Evolutionary conservation across 2,113 vertebrate genomes (phyloP), one percentile per base, ranked within the genome.

Genomic region (Heterochromis multidens): DNA sequence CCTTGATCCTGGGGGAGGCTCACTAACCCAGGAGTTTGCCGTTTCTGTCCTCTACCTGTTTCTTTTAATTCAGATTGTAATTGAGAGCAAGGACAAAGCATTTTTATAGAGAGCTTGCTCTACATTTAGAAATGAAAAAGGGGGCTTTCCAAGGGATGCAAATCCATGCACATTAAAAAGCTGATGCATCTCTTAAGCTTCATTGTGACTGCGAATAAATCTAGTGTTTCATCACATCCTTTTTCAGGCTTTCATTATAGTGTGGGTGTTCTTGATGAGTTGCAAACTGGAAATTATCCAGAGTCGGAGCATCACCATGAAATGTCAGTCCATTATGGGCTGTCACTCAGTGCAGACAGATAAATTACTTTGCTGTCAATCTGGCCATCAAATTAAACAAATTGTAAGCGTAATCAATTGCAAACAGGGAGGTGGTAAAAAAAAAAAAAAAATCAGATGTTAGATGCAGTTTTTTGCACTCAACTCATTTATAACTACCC

Each of bases 261-360:
- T 92, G 90, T 88, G 95, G 95, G 95, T 96, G 93, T 96, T 95
- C 96, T 94, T 97, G 96, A 97, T 97, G 96, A 97, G 97, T 94
- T 96, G 96, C 96, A 96, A 97, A 97, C 97, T 97, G 97, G 97
- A 98, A 97, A 97, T 96, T 95, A 97, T 96, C 96, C 96, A 87
- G 92, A 95, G 96, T 94, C 92, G 94, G 94, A 96, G 95, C 94
- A 89, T 95, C 95, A 95, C 88, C 91, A 94, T 93, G 82, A 96
- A 96, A 96, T 96, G 96, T 96, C 95, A 97, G 95, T 96, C 95
- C 93, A 96, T 98, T 96, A 96, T 95, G 94, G 94, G 91, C 94
- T 94, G 97, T 97, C 97, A 97, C 94, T 97, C 97, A 97, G 92
- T 77, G 92, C 89, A 94, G 95, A 97, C 94, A 93, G 92, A 95